Conservation (phyloP, 1,140 invertebrate genomes). For the Pemphigus obesinymphae region DNA sequence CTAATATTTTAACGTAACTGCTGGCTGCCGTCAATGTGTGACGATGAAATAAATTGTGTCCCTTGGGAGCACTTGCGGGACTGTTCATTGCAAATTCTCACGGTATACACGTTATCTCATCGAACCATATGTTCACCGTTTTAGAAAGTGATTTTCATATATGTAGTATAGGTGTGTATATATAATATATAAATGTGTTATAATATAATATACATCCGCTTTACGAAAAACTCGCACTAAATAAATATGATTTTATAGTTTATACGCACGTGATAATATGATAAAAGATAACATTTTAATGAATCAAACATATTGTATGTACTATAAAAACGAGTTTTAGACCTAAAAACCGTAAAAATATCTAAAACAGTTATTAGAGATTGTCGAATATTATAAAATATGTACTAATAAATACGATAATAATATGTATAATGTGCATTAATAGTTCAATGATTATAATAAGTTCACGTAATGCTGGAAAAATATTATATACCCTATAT, state of each 20-base stretch:
- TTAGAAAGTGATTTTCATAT: neutral
- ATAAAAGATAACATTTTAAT: too few relatives aligned
- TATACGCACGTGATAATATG: neutral
- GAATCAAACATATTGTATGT: too few relatives aligned
- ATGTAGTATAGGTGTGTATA: neutral
- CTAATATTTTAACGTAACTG: constrained; percentile 19
- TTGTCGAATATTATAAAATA: too few relatives aligned
- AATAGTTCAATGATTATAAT: too few relatives aligned
- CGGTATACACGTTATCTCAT: neutral
- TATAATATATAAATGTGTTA: neutral
- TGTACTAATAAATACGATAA: too few relatives aligned
- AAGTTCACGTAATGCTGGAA: too few relatives aligned
- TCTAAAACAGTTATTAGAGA: too few relatives aligned
- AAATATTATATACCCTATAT: too few relatives aligned
- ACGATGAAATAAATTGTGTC: constrained; percentile 9
- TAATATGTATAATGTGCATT: too few relatives aligned
- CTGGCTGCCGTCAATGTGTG: constrained; percentile 8
- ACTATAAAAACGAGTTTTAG: too few relatives aligned
- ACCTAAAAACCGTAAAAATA: too few relatives aligned
- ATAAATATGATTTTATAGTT: neutral
- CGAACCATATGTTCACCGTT: neutral
- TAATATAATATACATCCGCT: neutral
- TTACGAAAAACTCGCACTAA: neutral
- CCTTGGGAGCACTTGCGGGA: neutral
- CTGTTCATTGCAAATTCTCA: constrained; percentile 4